These are phyloP conservation scores for Idaea dimidiata DNA, from an alignment of 2,888 invertebrate genomes.

Conservation along the genomic window DNA sequence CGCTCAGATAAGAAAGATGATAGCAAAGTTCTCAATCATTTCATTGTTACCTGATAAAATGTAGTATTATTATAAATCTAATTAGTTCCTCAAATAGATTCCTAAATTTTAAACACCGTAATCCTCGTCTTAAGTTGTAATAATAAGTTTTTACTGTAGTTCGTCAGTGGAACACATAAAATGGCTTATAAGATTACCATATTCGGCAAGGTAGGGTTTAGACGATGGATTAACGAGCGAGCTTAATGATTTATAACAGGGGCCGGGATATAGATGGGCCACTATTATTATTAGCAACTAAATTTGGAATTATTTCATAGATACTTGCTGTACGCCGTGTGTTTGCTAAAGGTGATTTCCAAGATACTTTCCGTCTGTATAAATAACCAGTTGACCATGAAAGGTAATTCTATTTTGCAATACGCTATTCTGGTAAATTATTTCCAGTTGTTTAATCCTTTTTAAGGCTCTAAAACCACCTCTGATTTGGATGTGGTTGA, in stretches of 20 bases:
- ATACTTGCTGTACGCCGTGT: neutral
- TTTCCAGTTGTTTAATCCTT: too few relatives aligned
- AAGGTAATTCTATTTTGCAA: too few relatives aligned
- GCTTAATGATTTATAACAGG: neutral
- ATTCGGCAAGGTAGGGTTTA: neutral
- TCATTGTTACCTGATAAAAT: neutral
- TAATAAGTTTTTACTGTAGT: conserved; percentile 1
- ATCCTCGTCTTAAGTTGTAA: neutral
- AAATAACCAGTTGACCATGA: too few relatives aligned
- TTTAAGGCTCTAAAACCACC: too few relatives aligned
- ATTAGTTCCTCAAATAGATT: neutral
- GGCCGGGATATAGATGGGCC: neutral
- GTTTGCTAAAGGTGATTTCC: neutral
- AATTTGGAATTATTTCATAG: neutral
- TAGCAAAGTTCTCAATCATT: neutral
- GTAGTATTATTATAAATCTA: neutral
- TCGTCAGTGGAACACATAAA: conserved; percentile 1
- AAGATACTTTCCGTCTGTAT: too few relatives aligned
- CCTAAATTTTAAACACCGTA: neutral
- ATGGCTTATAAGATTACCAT: neutral
- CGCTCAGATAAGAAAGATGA: too few relatives aligned
- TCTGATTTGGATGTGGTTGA: too few relatives aligned
- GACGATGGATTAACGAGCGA: neutral
- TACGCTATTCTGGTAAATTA: too few relatives aligned
- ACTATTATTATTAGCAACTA: neutral